phyloP scores from a whole-genome alignment of 2,888 invertebrate species.

The Ennomos erosarius region DNA sequence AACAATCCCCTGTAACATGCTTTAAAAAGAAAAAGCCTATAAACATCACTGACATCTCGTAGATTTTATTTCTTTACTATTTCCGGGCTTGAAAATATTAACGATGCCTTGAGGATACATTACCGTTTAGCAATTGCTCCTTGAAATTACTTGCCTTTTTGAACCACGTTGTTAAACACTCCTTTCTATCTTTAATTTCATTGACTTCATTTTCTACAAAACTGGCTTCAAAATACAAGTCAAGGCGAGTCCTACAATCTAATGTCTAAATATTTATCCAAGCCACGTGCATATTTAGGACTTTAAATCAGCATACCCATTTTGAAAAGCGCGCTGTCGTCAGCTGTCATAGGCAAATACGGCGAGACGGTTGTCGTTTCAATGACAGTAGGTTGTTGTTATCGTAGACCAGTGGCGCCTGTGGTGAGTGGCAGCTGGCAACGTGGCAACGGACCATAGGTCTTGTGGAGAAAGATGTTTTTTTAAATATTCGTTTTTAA shows the following conservation, averaged over 20 bases:
- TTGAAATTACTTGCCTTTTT: too few relatives aligned
- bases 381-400: slow-evolving; percentile 23
- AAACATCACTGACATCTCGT: too few relatives aligned
- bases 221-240: slow-evolving; percentile 5
- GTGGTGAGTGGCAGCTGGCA: slow-evolving; percentile 18
- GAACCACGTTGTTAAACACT: too few relatives aligned
- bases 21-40: too few relatives aligned
- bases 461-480: too few relatives aligned
- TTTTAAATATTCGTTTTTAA: too few relatives aligned
- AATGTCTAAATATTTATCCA: slow-evolving; percentile 29
- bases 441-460: neutral
- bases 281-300: slow-evolving; percentile 29
- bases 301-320: slow-evolving; percentile 32
- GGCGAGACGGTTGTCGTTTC: slow-evolving; percentile 43
- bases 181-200: neutral
- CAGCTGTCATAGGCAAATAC: slow-evolving; percentile 43
- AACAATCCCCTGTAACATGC: too few relatives aligned
- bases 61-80: too few relatives aligned
- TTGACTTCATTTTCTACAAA: neutral
- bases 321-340: slow-evolving; percentile 32
- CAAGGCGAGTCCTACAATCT: slow-evolving; percentile 26
- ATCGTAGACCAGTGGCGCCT: slow-evolving; percentile 26
- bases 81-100: too few relatives aligned
- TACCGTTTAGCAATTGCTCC: too few relatives aligned
- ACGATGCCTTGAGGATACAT: too few relatives aligned